Evolutionary conservation across 2,113 vertebrate genomes (phyloP), one percentile per base, ranked within the genome.

Genomic region (Corythornis vintsioides): DNA sequence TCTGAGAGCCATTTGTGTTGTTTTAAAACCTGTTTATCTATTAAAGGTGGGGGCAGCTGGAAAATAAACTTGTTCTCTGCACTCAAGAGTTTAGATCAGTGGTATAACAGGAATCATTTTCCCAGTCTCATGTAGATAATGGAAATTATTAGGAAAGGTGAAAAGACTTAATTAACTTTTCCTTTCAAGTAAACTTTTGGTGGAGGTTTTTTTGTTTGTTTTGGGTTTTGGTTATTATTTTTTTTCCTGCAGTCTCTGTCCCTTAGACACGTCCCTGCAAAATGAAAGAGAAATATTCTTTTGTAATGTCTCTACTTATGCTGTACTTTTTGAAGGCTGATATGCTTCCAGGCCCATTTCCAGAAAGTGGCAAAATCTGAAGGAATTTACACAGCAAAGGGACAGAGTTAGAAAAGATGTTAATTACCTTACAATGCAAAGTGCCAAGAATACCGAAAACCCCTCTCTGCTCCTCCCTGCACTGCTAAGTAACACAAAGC

Each of bases 1-100:
- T 29, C 43, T 29, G 69, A 95, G 80, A 94, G 57, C 29, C 33
- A 66, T 55, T 96, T 95, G 22, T 86, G 67, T 52, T 89, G 59
- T 45, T 90, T 88, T 92, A 83, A 96, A 95, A 71, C 18, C 66
- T 70, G 50, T 92, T 93, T 90, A 60, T 83, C 73, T 91, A 66
- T 75, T 88, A 90, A 87, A 85, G 77, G 21, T 14, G 9, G 67
- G 53, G 53, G 78, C 90, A 96, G 77, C 83, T 94, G 96, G 94
- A 92, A 89, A 83, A 52, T 76, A 94, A 64, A 96, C 84, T 29
- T 56, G 15, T 69, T 72, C 35, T n/a, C 22, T 42, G 24, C 29
- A 60, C 19, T 85, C 28, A 29, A 76, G 86, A 94, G 66, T 50
- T 74, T 50, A 78, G 40, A 83, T 64, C 21, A 89, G 26, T 43